phyloP scores from a whole-genome alignment of 2,113 vertebrate species.

The Hippocampus comes region DNA sequence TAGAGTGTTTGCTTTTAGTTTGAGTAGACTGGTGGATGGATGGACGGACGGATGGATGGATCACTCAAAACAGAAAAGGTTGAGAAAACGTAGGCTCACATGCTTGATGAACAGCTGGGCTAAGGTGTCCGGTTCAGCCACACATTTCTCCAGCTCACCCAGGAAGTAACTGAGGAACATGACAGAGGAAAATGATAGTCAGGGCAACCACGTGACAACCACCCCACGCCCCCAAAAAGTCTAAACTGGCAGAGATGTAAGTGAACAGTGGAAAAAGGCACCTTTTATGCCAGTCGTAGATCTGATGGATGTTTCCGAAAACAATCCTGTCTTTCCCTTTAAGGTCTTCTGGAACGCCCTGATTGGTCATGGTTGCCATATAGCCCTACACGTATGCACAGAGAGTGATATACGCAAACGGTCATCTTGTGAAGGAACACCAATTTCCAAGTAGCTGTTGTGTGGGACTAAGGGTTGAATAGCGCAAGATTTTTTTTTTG shows the following conservation, averaged over 20 bases:
- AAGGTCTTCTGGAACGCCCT: slow-evolving; percentile 81
- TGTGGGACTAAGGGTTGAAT: neutral
- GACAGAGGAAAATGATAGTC: slow-evolving; percentile 18
- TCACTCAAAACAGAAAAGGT: slow-evolving; percentile 11
- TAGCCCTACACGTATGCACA: slow-evolving; percentile 72
- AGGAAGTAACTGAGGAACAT: slow-evolving; percentile 79
- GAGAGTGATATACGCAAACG: neutral
- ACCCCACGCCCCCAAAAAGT: neutral
- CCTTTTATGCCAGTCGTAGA: slow-evolving; percentile 90
- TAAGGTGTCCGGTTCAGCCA: slow-evolving; percentile 80
- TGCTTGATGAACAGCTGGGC: slow-evolving; percentile 88
- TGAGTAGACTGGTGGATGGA: too few relatives aligned
- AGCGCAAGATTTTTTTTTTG: neutral
- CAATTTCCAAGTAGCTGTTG: neutral
- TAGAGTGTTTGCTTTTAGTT: too few relatives aligned
- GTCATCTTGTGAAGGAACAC: neutral
- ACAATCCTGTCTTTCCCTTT: slow-evolving; percentile 87
- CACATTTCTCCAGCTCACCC: slow-evolving; percentile 81
- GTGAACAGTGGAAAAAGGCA: slow-evolving; percentile 40
- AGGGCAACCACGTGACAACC: slow-evolving; percentile 22
- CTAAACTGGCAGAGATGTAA: slow-evolving; percentile 4
- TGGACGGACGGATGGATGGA: neutral
- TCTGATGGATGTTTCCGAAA: slow-evolving; percentile 89
- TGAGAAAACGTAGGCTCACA: slow-evolving; percentile 61
- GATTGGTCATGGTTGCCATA: slow-evolving; percentile 79